phyloP scores from a whole-genome alignment of 2,797 vertebrate species.

The Hypotaenidia okinawae region DNA sequence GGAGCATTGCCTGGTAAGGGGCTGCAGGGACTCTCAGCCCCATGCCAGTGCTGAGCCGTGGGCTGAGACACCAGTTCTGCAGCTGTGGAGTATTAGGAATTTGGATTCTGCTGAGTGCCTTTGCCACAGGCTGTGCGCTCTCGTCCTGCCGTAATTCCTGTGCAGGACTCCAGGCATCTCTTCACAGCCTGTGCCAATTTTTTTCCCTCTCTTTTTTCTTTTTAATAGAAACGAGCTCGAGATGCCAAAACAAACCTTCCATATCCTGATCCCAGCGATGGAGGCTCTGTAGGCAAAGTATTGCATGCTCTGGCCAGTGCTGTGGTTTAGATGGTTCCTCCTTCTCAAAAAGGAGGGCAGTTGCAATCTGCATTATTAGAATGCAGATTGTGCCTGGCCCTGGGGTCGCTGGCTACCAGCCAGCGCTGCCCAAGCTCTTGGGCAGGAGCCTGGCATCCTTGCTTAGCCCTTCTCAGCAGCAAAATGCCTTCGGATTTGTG shows the following conservation, averaged over 20 bases:
- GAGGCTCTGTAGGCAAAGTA: not conserved
- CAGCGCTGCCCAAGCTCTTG: not conserved
- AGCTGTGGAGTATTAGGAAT: not conserved
- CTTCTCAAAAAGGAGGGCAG: not conserved
- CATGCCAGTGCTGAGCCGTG: fast-evolving
- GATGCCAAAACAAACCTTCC: constrained; percentile 1
- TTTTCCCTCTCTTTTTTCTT: fast-evolving
- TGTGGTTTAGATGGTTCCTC: not conserved
- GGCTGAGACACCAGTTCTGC: fast-evolving
- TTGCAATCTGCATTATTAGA: not conserved
- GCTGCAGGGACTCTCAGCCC: not conserved
- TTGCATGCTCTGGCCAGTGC: not conserved
- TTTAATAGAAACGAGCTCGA: not conserved
- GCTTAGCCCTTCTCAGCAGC: not conserved
- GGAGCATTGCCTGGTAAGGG: not conserved
- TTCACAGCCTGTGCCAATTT: not conserved
- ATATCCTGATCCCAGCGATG: not conserved
- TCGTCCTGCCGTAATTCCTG: fast-evolving
- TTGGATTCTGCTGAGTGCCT: not conserved
- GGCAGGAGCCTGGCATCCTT: not conserved
- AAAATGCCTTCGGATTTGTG: not conserved
- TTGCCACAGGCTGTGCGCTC: not conserved
- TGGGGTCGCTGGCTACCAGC: not conserved
- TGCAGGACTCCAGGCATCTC: not conserved
- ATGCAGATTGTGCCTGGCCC: not conserved